Conservation (phyloP, 2,888 invertebrate species). For the Agrotis segetum region DNA sequence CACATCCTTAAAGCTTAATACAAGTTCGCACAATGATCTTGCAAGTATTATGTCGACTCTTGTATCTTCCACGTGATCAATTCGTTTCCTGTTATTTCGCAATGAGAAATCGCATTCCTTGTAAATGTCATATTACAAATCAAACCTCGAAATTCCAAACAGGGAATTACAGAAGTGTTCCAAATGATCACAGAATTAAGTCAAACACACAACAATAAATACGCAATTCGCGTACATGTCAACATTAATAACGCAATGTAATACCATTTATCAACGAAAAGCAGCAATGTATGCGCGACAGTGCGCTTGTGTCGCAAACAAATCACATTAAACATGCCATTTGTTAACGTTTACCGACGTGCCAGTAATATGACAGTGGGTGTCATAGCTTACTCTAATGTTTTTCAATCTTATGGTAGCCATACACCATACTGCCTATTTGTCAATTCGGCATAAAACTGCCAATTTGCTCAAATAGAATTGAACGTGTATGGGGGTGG, state of each 20-base stretch:
- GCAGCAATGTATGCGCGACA: conserved; percentile 54
- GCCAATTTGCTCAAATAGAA: too few species aligned
- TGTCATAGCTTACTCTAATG: conserved; percentile 55
- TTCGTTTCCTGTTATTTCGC: neutral
- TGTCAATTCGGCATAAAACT: too few species aligned
- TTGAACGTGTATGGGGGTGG: too few species aligned
- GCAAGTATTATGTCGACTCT: neutral
- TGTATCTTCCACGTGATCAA: neutral
- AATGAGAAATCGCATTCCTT: conserved; percentile 1
- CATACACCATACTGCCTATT: too few species aligned
- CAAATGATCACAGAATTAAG: conserved; percentile 33
- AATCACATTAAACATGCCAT: conserved; percentile 63
- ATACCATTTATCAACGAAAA: conserved; percentile 59
- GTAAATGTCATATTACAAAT: conserved; percentile 10
- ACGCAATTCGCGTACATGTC: conserved; percentile 43
- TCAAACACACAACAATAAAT: conserved; percentile 23
- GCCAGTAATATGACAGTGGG: conserved; percentile 52
- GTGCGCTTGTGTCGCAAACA: conserved; percentile 54
- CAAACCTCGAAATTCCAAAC: conserved; percentile 7
- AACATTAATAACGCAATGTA: conserved; percentile 62
- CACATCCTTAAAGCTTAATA: too few species aligned
- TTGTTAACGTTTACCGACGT: conserved; percentile 60
- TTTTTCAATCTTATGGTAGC: conserved; percentile 59
- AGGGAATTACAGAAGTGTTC: conserved; percentile 13
- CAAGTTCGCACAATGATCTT: too few species aligned